Percentiles rank a stretch among this genome's conserved stretches.
These are phyloP conservation scores for Onchidella celtica DNA, from an alignment of 2,888 invertebrate genomes.

Conservation along the genomic window DNA sequence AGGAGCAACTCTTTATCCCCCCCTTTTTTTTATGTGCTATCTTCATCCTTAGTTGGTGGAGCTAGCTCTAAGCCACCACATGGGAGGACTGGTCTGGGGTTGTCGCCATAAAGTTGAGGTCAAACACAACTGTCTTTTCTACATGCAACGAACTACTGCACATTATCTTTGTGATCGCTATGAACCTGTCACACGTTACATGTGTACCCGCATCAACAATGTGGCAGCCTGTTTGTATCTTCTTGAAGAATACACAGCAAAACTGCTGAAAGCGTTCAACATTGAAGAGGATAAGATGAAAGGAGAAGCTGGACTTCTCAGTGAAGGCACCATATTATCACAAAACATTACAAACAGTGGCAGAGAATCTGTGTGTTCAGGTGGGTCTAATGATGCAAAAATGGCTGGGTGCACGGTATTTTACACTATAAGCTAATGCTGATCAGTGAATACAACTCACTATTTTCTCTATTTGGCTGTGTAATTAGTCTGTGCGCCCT, in stretches of 20 bases:
- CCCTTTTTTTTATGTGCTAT: too few species aligned
- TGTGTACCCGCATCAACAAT: constrained; percentile 74
- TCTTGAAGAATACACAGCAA: constrained; percentile 61
- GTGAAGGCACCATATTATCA: neutral
- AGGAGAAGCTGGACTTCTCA: neutral
- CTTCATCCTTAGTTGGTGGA: constrained; percentile 62
- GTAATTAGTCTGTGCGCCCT: too few species aligned
- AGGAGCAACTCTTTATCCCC: too few species aligned
- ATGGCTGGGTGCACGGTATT: too few species aligned
- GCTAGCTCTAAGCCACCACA: constrained; percentile 60
- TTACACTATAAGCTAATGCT: too few species aligned
- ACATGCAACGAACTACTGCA: constrained; percentile 61
- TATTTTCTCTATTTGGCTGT: too few species aligned
- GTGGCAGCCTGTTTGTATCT: constrained; percentile 60
- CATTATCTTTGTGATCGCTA: constrained; percentile 67
- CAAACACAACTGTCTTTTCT: constrained; percentile 61
- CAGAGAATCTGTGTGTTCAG: neutral
- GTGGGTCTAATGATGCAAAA: too few species aligned
- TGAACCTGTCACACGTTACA: constrained; percentile 71
- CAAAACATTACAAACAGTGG: neutral
- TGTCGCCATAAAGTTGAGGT: constrained; percentile 67
- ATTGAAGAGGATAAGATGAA: constrained; percentile 23
- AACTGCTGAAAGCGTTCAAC: constrained; percentile 49
- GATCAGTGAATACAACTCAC: too few species aligned
- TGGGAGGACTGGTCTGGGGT: constrained; percentile 69